Conservation (phyloP, 1,140 invertebrate genomes). For the Tribolium castaneum region DNA sequence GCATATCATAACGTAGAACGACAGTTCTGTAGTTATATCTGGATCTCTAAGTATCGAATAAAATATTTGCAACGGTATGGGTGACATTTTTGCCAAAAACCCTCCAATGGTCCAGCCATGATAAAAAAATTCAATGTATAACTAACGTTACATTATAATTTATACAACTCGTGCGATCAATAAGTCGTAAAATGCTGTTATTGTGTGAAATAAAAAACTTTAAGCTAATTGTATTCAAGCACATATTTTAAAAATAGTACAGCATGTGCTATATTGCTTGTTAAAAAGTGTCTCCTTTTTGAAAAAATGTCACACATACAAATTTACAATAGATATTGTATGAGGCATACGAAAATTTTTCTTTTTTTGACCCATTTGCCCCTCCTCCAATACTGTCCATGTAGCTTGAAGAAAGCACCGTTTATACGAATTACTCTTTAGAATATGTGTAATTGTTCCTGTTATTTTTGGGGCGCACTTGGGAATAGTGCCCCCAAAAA, state of each 20-base stretch:
- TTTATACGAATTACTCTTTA: slow-evolving; percentile 56
- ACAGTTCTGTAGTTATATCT: slow-evolving; percentile 45
- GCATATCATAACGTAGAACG: slow-evolving; percentile 49
- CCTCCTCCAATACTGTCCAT: slow-evolving; percentile 62
- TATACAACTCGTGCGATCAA: slow-evolving; percentile 45
- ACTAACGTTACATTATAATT: slow-evolving; percentile 33
- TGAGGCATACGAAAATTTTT: slow-evolving; percentile 62
- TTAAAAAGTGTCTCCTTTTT: slow-evolving; percentile 37
- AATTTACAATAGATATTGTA: slow-evolving; percentile 59
- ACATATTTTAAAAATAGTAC: slow-evolving; percentile 45
- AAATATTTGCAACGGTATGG: slow-evolving; percentile 52
- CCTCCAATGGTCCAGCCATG: slow-evolving; percentile 49
- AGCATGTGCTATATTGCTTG: slow-evolving; percentile 51
- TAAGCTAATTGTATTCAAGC: slow-evolving; percentile 18
- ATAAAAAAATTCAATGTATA: slow-evolving; percentile 35
- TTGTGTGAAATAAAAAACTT: slow-evolving; percentile 23
- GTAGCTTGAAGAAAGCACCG: slow-evolving; percentile 65
- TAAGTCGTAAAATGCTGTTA: slow-evolving; percentile 43
- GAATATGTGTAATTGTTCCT: slow-evolving; percentile 40
- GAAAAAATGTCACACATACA: slow-evolving; percentile 64
- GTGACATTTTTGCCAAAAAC: slow-evolving; percentile 57
- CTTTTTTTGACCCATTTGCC: slow-evolving; percentile 57
- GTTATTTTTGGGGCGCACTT: slow-evolving; percentile 4
- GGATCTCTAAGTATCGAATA: slow-evolving; percentile 38
- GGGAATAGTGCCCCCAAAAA: slow-evolving; percentile 6